phyloP scores from a whole-genome alignment of 2,797 vertebrate genomes.

The Eurystomus glaucurus region DNA sequence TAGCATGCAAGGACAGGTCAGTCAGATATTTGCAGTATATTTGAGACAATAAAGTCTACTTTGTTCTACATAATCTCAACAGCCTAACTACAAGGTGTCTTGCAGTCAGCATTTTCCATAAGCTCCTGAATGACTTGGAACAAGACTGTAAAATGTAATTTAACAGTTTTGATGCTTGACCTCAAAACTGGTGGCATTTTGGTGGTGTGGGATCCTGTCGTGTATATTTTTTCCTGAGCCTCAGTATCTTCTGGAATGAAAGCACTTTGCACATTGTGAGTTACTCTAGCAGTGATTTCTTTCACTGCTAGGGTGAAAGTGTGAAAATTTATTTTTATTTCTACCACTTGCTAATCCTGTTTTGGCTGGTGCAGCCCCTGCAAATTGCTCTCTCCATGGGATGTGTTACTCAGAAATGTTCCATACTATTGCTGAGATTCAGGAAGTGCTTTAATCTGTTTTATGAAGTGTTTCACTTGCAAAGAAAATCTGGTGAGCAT shows the following conservation, averaged over 20 bases:
- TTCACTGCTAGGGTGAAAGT: slow-evolving; percentile 59
- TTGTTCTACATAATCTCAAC: neutral
- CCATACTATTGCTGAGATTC: neutral
- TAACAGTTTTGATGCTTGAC: slow-evolving; percentile 11
- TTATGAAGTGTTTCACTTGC: neutral
- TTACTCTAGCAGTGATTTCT: slow-evolving; percentile 49
- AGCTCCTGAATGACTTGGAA: neutral
- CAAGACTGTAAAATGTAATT: neutral
- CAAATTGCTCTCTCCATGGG: slow-evolving; percentile 46
- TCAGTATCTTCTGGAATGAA: slow-evolving; percentile 20
- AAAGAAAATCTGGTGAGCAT: slow-evolving; percentile 10
- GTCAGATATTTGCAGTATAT: neutral
- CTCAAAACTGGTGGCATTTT: neutral
- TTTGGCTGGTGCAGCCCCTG: slow-evolving; percentile 62
- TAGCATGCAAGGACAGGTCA: neutral
- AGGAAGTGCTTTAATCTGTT: slow-evolving; percentile 39
- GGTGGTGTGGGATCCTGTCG: neutral
- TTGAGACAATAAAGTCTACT: neutral
- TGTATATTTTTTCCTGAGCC: neutral
- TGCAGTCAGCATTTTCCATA: neutral
- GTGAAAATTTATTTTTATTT: slow-evolving; percentile 60
- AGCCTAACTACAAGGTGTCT: neutral
- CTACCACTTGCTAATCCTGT: slow-evolving; percentile 69
- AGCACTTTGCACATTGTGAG: slow-evolving; percentile 42
- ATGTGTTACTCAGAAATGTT: slow-evolving; percentile 64